Evolutionary conservation across 2,888 invertebrate genomes (phyloP).

Genomic region (Aspidiotus destructor): DNA sequence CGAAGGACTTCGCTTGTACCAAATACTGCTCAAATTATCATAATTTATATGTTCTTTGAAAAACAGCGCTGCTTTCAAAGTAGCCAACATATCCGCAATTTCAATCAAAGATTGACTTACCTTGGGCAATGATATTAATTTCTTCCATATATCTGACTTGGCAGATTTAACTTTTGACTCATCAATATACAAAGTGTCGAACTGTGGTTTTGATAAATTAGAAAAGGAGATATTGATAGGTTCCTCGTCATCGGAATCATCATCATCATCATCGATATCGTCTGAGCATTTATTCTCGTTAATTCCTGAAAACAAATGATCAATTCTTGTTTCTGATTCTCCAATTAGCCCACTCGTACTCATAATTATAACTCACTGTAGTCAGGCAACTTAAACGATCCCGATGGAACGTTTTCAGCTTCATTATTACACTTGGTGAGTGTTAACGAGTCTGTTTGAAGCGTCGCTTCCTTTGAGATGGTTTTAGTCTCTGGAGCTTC

Average conservation of each 20-base stretch:
- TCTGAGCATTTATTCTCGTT: no score
- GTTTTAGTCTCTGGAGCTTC: neutral
- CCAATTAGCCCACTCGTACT: conserved; percentile 20
- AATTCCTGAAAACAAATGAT: no score
- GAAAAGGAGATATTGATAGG: conserved; percentile 27
- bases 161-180: neutral
- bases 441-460: neutral
- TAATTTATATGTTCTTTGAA: no score
- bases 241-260: conserved; percentile 25
- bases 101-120: no score
- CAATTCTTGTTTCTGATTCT: conserved; percentile 13
- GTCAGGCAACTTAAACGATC: neutral
- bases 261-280: conserved; percentile 15
- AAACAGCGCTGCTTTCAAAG: no score
- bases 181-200: neutral
- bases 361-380: conserved; percentile 15
- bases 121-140: neutral
- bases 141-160: neutral
- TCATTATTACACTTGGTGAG: conserved; percentile 11
- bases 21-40: no score
- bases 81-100: no score
- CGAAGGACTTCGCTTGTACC: no score
- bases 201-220: conserved; percentile 29
- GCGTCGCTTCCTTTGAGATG: neutral
- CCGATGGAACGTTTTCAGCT: conserved; percentile 5